Evolutionary conservation across 2,797 vertebrate species (phyloP).

Genomic region (Centroberyx gerrardi): DNA sequence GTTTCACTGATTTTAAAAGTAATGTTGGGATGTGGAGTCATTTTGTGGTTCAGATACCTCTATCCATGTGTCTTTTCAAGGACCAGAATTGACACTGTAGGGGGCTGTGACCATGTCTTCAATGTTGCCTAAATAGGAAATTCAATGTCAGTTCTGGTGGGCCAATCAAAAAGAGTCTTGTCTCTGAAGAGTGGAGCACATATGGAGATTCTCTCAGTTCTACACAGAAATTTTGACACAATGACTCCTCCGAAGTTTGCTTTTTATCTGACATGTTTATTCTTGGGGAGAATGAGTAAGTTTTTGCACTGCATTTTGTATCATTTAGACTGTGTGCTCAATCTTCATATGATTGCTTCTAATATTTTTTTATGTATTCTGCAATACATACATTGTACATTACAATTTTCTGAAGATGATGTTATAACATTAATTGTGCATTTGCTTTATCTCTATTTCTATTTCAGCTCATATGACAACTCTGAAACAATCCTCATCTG

Average conservation of each 20-base stretch:
- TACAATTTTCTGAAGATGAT: background rate
- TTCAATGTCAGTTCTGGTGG: constrained; percentile 21
- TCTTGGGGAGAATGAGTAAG: constrained; percentile 51
- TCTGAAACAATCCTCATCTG: background rate
- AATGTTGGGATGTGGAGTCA: too few relatives aligned
- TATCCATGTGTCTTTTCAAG: background rate
- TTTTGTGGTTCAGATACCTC: too few relatives aligned
- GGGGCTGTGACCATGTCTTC: constrained; percentile 20
- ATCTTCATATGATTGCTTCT: too few relatives aligned
- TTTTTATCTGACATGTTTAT: constrained; percentile 27
- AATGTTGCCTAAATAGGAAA: background rate
- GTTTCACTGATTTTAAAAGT: too few relatives aligned
- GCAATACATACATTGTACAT: background rate
- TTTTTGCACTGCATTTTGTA: background rate
- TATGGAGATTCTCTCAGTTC: background rate
- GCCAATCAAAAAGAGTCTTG: constrained; percentile 11
- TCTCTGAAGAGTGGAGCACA: constrained; percentile 31
- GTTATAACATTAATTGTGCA: background rate
- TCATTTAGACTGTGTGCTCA: background rate
- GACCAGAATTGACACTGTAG: background rate
- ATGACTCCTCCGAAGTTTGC: constrained; percentile 38
- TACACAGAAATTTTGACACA: background rate
- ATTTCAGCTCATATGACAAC: constrained; percentile 13
- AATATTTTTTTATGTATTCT: fast-evolving
- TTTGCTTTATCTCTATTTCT: background rate